Base-by-base conservation (phyloP, 2,797 vertebrate species). In the Numenius phaeopus region DNA sequence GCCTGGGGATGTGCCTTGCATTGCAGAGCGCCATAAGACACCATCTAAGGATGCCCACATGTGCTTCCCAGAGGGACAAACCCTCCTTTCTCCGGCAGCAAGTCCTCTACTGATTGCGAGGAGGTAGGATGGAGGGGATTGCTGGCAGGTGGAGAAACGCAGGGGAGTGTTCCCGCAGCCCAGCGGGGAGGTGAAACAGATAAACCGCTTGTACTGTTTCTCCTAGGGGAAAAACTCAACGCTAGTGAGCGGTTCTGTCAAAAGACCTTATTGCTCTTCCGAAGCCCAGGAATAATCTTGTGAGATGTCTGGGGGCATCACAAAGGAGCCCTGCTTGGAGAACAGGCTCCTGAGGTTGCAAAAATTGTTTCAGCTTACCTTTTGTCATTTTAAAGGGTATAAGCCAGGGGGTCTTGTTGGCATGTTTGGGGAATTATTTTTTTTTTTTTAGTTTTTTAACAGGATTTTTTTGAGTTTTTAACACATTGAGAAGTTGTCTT, bases 21-120 rank as follows among this genome's bases (percentile, higher is more conserved):
- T 4, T 50, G 39, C 75, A 90, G 57, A 27, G 9, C 0, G 1
- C 14, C 2, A 0, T 30, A 46, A 37, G 50, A 13, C 2, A 1
- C 29, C 0, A 0, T 13, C 44, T 46, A 47, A 71, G 49, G 64
- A 78, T 27, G 39, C 27, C 0, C 0, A 22, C 0, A 0, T 14
- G 65, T 11, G 10, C 55, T 76, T 90, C 81, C 75, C 16, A 0
- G 89, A 29, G 81, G 55, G n/a, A 70, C 5, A 34, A 78, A 78
- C 30, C 27, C 17, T 54, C 30, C 29, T 39, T 44, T 42, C 34
- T 10, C 58, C 66, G 39, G 81, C 55, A 58, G 73, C 17, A 61
- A 78, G 34, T n/a, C 62, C 52, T 83, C 62, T 72, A 84, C 59
- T 49, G 39, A 50, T 4, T 17, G 83, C 6, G 23, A 37, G 55